Conservation (phyloP, 2,113 vertebrate species). For the Ceratotherium simum region DNA sequence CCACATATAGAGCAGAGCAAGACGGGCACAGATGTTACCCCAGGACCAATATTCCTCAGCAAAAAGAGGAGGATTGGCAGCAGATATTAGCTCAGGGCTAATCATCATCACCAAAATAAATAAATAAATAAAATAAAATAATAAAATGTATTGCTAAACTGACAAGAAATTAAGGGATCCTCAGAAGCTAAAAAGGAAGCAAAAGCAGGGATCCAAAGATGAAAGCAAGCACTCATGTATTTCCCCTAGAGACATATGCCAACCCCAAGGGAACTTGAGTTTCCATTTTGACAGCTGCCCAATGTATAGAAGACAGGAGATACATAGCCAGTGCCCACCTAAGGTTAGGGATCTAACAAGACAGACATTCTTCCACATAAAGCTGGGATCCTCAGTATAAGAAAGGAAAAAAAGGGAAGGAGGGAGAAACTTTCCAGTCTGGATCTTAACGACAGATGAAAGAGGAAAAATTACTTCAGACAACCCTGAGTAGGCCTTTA, state of each 20-base stretch:
- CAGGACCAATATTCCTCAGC: no score
- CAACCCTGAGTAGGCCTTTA: background rate
- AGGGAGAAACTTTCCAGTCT: background rate
- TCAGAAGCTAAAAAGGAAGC: background rate
- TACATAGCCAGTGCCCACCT: background rate
- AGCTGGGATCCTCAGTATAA: background rate
- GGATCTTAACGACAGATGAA: background rate
- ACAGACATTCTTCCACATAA: background rate
- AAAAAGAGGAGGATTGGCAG: no score
- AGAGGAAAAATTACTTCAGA: background rate
- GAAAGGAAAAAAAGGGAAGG: background rate
- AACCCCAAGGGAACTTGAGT: background rate
- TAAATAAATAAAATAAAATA: no score
- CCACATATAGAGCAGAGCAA: no score
- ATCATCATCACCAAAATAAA: no score
- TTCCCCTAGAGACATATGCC: background rate
- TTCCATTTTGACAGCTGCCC: background rate
- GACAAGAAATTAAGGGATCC: conserved; percentile 14
- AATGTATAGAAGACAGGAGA: background rate
- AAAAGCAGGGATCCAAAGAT: background rate
- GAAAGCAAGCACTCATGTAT: background rate
- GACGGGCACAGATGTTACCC: no score
- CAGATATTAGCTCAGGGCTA: no score
- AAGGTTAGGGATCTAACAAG: background rate
- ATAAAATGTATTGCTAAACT: background rate